Evolutionary conservation across 2,888 invertebrate genomes (phyloP).

Genomic region (Andrena bucephala): DNA sequence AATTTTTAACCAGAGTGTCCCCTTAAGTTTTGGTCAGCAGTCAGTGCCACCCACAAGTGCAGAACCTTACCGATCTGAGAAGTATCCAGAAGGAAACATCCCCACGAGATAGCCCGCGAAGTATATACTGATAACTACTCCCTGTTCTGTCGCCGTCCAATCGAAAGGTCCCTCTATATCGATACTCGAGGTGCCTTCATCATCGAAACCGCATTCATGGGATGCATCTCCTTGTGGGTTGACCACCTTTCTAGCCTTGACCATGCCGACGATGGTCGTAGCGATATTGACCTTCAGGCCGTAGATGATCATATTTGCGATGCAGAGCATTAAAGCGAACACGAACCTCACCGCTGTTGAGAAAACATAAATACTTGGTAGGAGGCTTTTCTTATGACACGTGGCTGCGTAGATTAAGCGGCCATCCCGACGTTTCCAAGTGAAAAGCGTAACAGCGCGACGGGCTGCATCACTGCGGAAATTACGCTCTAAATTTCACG

Average conservation of each 20-base stretch:
- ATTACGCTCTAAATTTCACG: conserved; percentile 4
- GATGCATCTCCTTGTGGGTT: conserved; percentile 25
- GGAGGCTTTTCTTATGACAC: neutral
- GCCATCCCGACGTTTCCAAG: neutral
- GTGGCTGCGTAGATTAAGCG: neutral
- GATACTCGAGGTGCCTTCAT: neutral
- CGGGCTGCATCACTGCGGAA: neutral
- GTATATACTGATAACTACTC: conserved; percentile 80
- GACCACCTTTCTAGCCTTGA: conserved; percentile 63
- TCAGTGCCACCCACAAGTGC: too few species aligned
- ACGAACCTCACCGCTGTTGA: conserved; percentile 77
- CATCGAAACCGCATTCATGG: conserved; percentile 72
- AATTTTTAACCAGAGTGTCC: too few species aligned
- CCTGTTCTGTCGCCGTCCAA: conserved; percentile 79
- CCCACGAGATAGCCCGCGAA: conserved; percentile 82
- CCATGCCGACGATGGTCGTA: conserved; percentile 82
- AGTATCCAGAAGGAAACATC: conserved; percentile 82
- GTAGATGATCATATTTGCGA: conserved; percentile 83
- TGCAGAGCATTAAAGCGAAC: conserved; percentile 82
- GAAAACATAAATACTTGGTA: neutral
- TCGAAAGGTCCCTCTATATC: conserved; percentile 80
- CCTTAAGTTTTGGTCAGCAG: too few species aligned
- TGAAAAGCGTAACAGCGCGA: neutral
- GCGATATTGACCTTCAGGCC: conserved; percentile 82
- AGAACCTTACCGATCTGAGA: conserved; percentile 80